Evolutionary conservation across 2,113 vertebrate species (phyloP).

Genomic region (Centropus unirufus): DNA sequence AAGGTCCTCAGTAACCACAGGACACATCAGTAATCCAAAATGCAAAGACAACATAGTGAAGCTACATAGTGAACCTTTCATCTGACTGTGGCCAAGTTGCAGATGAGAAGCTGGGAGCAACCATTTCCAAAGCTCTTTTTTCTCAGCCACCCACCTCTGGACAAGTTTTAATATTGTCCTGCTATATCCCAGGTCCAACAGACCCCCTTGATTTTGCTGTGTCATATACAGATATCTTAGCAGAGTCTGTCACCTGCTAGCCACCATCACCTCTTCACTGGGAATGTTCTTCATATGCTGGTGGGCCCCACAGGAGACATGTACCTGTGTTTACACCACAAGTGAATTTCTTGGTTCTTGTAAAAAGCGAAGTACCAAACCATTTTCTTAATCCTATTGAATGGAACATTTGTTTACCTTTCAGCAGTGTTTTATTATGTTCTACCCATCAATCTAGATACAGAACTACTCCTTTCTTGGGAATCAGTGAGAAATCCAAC

Average conservation of each 20-base stretch:
- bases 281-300: background rate
- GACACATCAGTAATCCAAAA: background rate
- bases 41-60: background rate
- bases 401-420: background rate
- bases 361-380: background rate
- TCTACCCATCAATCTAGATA: background rate
- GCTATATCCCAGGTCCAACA: background rate
- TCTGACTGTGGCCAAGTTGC: background rate
- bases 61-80: background rate
- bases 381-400: background rate
- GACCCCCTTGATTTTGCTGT: background rate
- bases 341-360: background rate
- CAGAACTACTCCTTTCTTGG: background rate
- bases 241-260: background rate
- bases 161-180: background rate
- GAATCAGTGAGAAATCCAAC: background rate
- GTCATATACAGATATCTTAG: background rate
- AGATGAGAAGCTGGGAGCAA: background rate
- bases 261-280: accelerated
- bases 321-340: background rate
- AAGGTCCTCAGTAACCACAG: background rate
- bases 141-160: background rate
- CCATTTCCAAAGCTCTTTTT: background rate
- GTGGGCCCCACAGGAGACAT: background rate
- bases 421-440: background rate